Percentiles rank a stretch among this genome's conserved stretches.
Conservation (phyloP, 1,140 invertebrate species). For the Coelopa frigida region DNA sequence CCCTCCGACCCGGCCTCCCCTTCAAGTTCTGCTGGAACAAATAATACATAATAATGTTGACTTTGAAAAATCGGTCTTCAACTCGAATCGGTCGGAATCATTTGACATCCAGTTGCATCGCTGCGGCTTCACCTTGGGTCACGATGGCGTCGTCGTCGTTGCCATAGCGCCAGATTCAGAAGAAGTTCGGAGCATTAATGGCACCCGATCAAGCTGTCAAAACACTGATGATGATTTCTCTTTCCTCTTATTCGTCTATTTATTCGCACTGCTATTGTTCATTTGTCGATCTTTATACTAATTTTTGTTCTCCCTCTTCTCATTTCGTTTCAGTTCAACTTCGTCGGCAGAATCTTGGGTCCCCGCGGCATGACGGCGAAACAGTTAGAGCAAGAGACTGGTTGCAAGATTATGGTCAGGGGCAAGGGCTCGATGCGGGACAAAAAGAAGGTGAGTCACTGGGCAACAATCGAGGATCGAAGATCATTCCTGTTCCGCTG, state of each 20-base stretch:
- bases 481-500: no score
- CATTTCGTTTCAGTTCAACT: constrained; percentile 89
- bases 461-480: no score
- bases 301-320: constrained; percentile 34
- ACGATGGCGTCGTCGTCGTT: no score
- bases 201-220: no score
- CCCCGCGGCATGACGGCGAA: constrained; percentile 99
- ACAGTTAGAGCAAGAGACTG: constrained; percentile 98
- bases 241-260: neutral
- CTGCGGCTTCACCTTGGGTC: neutral
- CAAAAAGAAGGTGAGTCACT: constrained; percentile 91
- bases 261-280: constrained; percentile 13
- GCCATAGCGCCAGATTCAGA: no score
- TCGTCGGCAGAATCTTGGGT: constrained; percentile 98
- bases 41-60: constrained; percentile 7
- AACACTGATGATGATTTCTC: no score
- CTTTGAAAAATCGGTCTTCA: constrained; percentile 1
- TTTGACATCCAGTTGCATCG: constrained; percentile 8
- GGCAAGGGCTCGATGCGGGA: constrained; percentile 99
- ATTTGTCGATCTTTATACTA: constrained; percentile 17
- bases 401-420: constrained; percentile 99
- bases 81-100: neutral
- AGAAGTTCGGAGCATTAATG: no score
- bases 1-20: no score
- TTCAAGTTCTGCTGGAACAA: no score